A percentile compares a stretch with the other conserved stretches of the same genome.
Conservation (phyloP, 2,113 vertebrate species). For the Ptyas mucosa region DNA sequence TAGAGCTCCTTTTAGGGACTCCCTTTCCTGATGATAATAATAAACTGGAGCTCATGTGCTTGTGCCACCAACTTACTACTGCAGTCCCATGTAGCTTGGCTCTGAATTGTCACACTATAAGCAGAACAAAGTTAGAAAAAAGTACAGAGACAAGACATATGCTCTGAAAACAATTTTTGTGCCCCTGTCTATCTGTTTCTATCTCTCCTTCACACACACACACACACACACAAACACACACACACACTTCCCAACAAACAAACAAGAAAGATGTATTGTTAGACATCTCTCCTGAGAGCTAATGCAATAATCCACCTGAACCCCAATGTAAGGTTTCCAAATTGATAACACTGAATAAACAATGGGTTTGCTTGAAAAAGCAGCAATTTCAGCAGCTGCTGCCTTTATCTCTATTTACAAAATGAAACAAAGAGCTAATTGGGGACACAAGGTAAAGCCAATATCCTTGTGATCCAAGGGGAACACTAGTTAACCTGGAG, state of each 20-base stretch:
- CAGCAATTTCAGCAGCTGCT: background rate
- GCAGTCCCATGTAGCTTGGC: background rate
- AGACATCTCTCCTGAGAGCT: background rate
- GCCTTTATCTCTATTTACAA: background rate
- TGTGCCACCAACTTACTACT: background rate
- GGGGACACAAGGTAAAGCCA: background rate
- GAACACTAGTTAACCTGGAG: background rate
- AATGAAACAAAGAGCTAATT: background rate
- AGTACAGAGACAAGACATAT: background rate
- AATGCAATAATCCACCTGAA: background rate
- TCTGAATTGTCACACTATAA: background rate
- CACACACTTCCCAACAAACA: too few relatives aligned
- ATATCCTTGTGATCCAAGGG: background rate
- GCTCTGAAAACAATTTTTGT: background rate
- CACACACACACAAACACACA: too few relatives aligned
- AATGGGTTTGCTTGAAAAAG: background rate
- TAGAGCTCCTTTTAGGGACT: background rate
- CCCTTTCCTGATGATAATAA: background rate
- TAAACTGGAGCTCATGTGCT: background rate
- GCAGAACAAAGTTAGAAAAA: background rate
- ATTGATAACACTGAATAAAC: background rate
- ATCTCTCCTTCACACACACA: too few relatives aligned
- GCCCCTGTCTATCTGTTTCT: background rate
- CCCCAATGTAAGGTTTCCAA: background rate
- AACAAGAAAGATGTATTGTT: background rate